Conservation (phyloP, 2,113 vertebrate genomes). For the Gymnogyps californianus region DNA sequence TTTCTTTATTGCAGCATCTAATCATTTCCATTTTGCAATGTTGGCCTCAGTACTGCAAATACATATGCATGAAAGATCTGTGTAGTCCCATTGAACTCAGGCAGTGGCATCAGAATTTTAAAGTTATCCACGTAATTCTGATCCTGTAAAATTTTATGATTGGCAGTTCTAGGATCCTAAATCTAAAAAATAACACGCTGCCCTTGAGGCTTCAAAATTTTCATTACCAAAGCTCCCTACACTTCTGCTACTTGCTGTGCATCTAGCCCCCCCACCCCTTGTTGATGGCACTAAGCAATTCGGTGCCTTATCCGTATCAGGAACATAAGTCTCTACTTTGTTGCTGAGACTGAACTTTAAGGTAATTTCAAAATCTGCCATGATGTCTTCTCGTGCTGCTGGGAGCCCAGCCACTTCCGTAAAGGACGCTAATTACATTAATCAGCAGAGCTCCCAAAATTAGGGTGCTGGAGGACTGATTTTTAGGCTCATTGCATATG, state of each 20-base stretch:
- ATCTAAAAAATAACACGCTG: not conserved
- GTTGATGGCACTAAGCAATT: not conserved
- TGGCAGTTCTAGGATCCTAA: not conserved
- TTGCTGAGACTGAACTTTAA: not conserved
- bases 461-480: not conserved
- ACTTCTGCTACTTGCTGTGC: not conserved
- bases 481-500: not conserved
- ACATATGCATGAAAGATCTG: not conserved
- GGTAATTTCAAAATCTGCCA: not conserved
- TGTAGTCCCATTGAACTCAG: not conserved
- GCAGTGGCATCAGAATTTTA: not conserved
- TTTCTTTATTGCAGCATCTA: not conserved
- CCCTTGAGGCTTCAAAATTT: not conserved
- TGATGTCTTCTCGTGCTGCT: not conserved
- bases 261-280: fast-evolving
- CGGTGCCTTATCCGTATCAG: not conserved
- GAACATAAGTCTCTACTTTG: not conserved
- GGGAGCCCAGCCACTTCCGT: not conserved
- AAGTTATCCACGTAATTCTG: not conserved
- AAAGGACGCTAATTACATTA: not conserved
- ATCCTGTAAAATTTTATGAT: not conserved
- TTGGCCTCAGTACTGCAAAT: not conserved
- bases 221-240: not conserved
- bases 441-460: not conserved
- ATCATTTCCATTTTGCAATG: not conserved